Base-by-base conservation (phyloP, 1,140 invertebrate genomes). In the Chelonus insularis region DNA sequence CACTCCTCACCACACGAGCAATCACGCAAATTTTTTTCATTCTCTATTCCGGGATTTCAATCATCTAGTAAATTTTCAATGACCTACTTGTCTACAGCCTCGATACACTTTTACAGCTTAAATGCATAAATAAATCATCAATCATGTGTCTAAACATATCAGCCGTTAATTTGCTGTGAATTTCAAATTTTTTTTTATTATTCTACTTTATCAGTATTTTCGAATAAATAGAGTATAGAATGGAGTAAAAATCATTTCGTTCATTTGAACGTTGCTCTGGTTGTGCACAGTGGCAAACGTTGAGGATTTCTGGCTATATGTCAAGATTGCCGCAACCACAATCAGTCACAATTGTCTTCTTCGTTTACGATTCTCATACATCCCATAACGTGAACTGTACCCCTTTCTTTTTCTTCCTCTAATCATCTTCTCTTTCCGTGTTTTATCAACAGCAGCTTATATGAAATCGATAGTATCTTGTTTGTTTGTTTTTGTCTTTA, bases 281-380 rank as follows among this genome's bases (percentile, higher is more conserved):
- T 11, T 43, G 16, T 16, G 41, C 14, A 18, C 41, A 43, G 41
- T 16, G 34, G 29, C 41, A 52, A 55, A 55, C 18, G 18, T 41
- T 52, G 68, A 69, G 65, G 41, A 75, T 72, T 72, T 72, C 67
- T 70, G 68, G 71, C 60, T 71, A 70, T 60, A 72, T 67, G 79
- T 81, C 79, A 80, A 73, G 76, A 79, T 75, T 69, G 70, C 66
- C 55, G 75, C 70, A 75, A 72, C 77, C 75, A 77, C 78, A 81
- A 80, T 81, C 79, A 80, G 69, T 81, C 79, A 81, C 60, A 71
- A 70, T 69, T 78, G 78, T 81, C 78, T 72, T 79, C 75, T 74
- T 74, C 76, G 71, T 66, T 81, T 80, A 81, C 72, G 68, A 66
- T 72, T 55, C 70, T 81, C 78, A 79, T 81, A 81, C 72, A 74